Base-by-base conservation (phyloP, 2,113 vertebrate genomes). In the Microcebus griseorufus region DNA sequence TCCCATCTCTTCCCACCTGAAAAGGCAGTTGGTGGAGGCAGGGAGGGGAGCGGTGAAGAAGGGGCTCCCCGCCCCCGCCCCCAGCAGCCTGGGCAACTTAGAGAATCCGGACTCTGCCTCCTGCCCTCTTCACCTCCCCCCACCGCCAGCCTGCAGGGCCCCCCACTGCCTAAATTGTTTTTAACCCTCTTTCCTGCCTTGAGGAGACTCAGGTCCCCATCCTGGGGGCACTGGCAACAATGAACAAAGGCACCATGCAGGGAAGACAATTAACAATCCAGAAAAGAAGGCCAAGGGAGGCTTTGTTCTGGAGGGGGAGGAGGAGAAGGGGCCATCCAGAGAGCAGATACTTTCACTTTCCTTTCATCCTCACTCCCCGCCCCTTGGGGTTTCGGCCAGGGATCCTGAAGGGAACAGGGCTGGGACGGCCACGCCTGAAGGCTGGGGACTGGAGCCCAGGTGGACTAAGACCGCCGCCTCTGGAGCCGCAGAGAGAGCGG, bases 261-360 rank as follows among this genome's bases (percentile, higher is more conserved):
- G 98, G 98, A 99, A 99, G 98, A 99, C 99, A 99, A 99, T 99
- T 99, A 99, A 99, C 99, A 99, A 99, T 99, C 99, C 99, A 99
- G 98, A 99, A 99, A 99, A 99, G 98, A 98, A 98, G 99, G 98
- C 99, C 98, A 98, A 98, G 99, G 98, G 95, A 99, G 99, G 99
- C 99, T 99, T 99, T 99, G 99, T 99, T 99, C 98, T 95, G 98
- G 65, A 32, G 65, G 60, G 48, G 86, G 91, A 91, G 98, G 94
- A 88, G 83, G 97, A 96, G 94, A 84, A 93, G 97, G 95, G 96
- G 96, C 92, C 89, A 92, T 97, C 96, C 93, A 78, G 95, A 83
- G 96, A 96, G 75, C 17, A 62, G 70, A 58, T 96, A 98, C 98
- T 98, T 98, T 98, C 98, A 97, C 98, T 98, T 99, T 98, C 98